Evolutionary conservation across 2,797 vertebrate species (phyloP), one percentile per base, ranked within the genome.

Genomic region (Botia kubotai): DNA sequence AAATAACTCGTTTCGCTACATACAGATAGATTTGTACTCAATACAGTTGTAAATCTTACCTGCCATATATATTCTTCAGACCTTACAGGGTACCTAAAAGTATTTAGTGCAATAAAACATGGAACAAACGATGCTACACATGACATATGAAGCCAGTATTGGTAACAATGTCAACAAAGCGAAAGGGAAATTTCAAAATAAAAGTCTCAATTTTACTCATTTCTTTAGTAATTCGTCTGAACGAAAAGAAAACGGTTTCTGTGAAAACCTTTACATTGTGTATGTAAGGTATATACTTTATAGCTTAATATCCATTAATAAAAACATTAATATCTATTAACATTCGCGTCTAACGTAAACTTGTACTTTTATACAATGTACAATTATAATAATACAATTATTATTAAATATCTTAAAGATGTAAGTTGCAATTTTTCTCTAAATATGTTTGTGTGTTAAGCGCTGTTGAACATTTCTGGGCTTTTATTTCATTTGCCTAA

Each of bases 91-190:
- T 12, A 21, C 60, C 74, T 57, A 23, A 50, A 19, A 65, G 21
- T 43, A 53, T 58, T 80, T 72, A 53, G 11, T 43, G 26, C 14
- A 13, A 16, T n/a, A 63, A 65, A 26, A 55, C 19, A 43, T 17
- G 48, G 16, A 2, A 50, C 65, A 80, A 74, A 80, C 16, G 71
- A 55, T 57, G 33, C 48, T 67, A 33, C 52, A 14, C 60, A 80
- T 68, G 62, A 67, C 67, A 16, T n/a, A 73, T 80, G 79, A 74
- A 80, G 79, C 79, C 50, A 39, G 71, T 67, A 23, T 67, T 74
- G 1, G 21, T 55, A 72, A 14, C 72, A 68, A 74, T 74, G 71
- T 80, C 79, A 80, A 80, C 79, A 80, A 74, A 79, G 69, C 14
- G 26, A 79, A 72, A 33, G 23, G 1, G 3, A 11, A 48, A 58